A percentile compares a stretch with the other conserved stretches of the same genome.
Evolutionary conservation across 1,140 invertebrate species (phyloP).

Genomic region (Trichonephila inaurata): DNA sequence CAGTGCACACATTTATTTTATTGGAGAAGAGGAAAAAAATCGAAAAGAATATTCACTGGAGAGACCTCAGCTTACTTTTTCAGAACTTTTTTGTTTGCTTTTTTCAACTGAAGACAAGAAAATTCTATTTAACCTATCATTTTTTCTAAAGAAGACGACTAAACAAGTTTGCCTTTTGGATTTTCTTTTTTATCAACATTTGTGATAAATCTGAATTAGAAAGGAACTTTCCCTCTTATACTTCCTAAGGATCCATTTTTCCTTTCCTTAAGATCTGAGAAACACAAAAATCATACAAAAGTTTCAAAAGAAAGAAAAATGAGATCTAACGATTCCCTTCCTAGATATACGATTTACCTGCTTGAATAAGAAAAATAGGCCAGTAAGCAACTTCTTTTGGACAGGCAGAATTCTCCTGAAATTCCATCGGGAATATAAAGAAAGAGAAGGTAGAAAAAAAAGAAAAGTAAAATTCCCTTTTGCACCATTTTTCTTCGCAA

Average conservation of each 20-base stretch:
- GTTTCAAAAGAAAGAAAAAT: conserved; percentile 15
- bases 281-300: conserved; percentile 36
- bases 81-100: not conserved
- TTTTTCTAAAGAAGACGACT: not conserved
- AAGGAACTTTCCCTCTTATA: not conserved
- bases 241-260: not conserved
- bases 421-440: conserved; percentile 14
- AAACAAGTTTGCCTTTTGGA: not conserved
- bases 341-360: conserved; percentile 41
- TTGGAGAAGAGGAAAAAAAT: not conserved
- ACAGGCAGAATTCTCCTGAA: conserved; percentile 3
- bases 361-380: conserved; percentile 32
- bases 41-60: not conserved
- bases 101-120: not conserved
- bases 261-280: not conserved
- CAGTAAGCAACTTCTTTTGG: conserved; percentile 30
- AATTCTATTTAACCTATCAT: not conserved
- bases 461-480: not conserved
- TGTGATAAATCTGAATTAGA: conserved; percentile 36
- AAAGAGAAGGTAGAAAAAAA: too few relatives aligned
- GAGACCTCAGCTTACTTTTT: not conserved
- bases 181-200: conserved; percentile 11
- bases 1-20: not conserved
- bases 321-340: conserved; percentile 8
- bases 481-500: not conserved